Base-by-base conservation (phyloP, 2,113 vertebrate species). In the Perccottus glenii region DNA sequence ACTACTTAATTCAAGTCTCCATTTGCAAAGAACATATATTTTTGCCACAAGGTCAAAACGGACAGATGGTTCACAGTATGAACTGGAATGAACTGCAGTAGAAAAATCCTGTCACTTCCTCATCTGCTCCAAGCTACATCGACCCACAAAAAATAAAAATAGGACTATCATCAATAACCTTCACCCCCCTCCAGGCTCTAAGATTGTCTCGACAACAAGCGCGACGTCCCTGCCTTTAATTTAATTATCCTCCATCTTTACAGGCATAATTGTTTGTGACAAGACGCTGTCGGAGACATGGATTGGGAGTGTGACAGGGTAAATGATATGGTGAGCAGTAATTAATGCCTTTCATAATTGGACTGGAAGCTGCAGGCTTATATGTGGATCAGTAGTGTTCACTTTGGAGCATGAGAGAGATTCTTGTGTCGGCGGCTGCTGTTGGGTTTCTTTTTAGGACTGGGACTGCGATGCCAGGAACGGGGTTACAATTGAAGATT, bases 261-360 rank as follows among this genome's bases (percentile, higher is more conserved):
- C 88, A 84, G 86, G 71, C 83, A 44, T 91, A 89, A 92, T 92
- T 91, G 85, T 91, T 92, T 90, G 83, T 90, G 91, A 93, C 91
- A 92, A 89, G 88, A 75, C 73, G 48, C 80, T 87, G 58, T 56
- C 70, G 0, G 40, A 79, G 78, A 76, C 73, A 75, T n/a, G 60
- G 73, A 68, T 49, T 48, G 4, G 35, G 40, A 75, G 77, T 81
- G 71, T 73, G 89, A 88, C 47, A 60, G 82, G 80, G 45, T 71
- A 78, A 87, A 88, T 80, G 75, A 85, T 83, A 82, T 62, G 58
- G 36, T 57, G 78, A 81, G 68, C 77, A 75, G 86, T 91, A 89
- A 91, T 91, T 89, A 88, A 92, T 90, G 88, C 61, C 66, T 79
- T 86, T 89, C 83, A 63, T 90, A 87, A 91, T 91, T 87, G 86